Base-by-base conservation (phyloP, 2,797 vertebrate genomes). In the Alectoris magna region DNA sequence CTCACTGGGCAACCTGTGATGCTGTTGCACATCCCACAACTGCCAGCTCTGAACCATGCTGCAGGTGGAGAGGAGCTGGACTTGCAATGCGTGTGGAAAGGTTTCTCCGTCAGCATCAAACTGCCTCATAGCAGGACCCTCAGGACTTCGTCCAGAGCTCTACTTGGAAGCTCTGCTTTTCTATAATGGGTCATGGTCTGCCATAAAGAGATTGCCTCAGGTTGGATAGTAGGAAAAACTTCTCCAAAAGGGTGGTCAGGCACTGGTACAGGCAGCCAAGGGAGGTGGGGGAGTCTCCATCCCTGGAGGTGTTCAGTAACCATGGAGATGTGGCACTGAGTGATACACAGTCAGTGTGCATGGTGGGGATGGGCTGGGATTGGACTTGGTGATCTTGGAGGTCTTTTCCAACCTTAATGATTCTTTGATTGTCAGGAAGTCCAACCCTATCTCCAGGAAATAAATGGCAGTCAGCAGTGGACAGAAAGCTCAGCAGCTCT, bases 41-140 rank as follows among this genome's bases (percentile, higher is more conserved):
- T 39, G 38, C 60, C 46, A 29, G 12, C 15, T 53, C 56, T 24
- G 16, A 21, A 41, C 15, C 2, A 0, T 0, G 1, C 23, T 22
- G 22, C 46, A 68, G 60, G 48, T 24, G 17, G 75, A 39, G 29
- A 76, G 51, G 39, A 39, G 15, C 1, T 0, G 17, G 11, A 9
- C 38, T 39, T 41, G 67, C 24, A 55, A 38, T 14, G 13, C 34
- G 49, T 59, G 51, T 44, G 34, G 44, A 64, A 74, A 69, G 6
- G 39, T 11, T 9, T 24, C 18, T 43, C 15, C 41, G 55, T 24
- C 43, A 77, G 19, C 43, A 39, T 21, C 56, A 21, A 46, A 53
- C 27, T 48, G 60, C 22, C 18, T 51, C 48, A 21, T 15, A 11
- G 22, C 43, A 36, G 62, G 21, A 38, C 27, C 29, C 34, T 36